Evolutionary conservation across 2,888 invertebrate species (phyloP).

Genomic region (Notocelia uddmanniana): DNA sequence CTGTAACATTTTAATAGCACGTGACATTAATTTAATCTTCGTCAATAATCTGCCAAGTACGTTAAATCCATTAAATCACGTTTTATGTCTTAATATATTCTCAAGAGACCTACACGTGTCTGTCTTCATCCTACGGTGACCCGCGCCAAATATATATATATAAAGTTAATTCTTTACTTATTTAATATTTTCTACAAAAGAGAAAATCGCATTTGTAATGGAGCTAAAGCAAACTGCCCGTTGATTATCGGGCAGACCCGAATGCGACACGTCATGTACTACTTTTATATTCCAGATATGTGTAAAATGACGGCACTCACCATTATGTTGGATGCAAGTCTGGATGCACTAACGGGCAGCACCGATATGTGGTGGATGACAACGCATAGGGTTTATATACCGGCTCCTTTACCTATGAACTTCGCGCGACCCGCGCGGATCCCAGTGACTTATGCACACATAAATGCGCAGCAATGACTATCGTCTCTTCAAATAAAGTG

Average conservation of each 20-base stretch:
- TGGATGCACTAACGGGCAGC: constrained; percentile 70
- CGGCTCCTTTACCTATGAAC: constrained; percentile 82
- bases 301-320: constrained; percentile 59
- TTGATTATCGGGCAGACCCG: too few relatives aligned
- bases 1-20: background rate
- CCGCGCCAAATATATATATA: too few relatives aligned
- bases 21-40: background rate
- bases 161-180: too few relatives aligned
- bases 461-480: constrained; percentile 4
- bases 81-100: background rate
- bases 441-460: constrained; percentile 64
- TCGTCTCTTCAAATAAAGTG: background rate
- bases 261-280: too few relatives aligned
- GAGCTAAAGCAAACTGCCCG: too few relatives aligned
- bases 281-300: background rate
- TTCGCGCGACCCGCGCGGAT: constrained; percentile 78
- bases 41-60: background rate
- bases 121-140: too few relatives aligned
- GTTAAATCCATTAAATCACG: background rate
- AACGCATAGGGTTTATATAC: constrained; percentile 82
- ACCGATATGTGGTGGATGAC: constrained; percentile 77
- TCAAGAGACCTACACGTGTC: too few relatives aligned
- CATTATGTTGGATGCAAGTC: constrained; percentile 58
- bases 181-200: too few relatives aligned
- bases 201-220: too few relatives aligned